phyloP scores from a whole-genome alignment of 2,113 vertebrate species.

The Colossoma macropomum region DNA sequence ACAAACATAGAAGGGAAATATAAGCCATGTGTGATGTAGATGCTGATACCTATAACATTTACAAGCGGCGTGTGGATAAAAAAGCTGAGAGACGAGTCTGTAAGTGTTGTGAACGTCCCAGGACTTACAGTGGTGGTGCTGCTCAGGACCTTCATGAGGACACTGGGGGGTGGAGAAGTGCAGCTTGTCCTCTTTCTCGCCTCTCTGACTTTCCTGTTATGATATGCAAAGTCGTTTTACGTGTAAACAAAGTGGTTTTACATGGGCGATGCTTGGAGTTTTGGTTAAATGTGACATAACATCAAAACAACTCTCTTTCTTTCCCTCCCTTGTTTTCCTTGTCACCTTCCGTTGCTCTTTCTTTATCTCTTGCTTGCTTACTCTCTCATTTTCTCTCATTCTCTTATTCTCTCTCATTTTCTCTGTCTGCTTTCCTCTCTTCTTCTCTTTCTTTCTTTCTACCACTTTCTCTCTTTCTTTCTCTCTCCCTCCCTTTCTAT shows the following conservation, averaged over 20 bases:
- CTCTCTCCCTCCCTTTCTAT: no score
- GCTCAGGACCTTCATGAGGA: conserved; percentile 91
- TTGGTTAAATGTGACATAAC: background rate
- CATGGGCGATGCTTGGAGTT: background rate
- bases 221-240: background rate
- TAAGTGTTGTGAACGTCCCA: no score
- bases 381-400: no score
- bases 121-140: conserved; percentile 83
- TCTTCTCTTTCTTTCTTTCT: no score
- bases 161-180: conserved; percentile 67
- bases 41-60: background rate
- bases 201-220: conserved; percentile 75
- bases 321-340: no score
- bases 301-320: background rate
- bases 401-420: no score
- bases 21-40: conserved; percentile 4
- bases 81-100: background rate
- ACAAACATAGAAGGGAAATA: conserved; percentile 23
- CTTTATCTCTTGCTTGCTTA: no score
- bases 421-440: no score
- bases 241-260: conserved; percentile 1
- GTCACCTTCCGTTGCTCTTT: no score
- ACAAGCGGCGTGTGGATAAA: background rate
- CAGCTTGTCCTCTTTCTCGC: conserved; percentile 62
- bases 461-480: no score